Percentiles rank a stretch among this genome's conserved stretches.
phyloP scores from a whole-genome alignment of 2,888 invertebrate genomes.

The Lithosia quadra region DNA sequence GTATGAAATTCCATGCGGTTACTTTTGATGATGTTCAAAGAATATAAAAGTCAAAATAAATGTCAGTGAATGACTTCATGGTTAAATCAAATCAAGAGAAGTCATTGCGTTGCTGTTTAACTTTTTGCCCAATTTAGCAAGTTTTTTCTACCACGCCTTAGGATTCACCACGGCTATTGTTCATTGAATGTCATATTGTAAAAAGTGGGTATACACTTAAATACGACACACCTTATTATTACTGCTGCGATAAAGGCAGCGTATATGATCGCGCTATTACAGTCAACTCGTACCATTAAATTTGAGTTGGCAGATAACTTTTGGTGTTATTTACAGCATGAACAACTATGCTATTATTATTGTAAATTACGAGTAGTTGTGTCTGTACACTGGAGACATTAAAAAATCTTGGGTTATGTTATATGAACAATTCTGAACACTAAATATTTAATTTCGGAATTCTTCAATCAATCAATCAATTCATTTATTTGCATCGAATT shows the following conservation, averaged over 20 bases:
- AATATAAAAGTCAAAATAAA: background rate
- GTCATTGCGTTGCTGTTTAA: constrained; percentile 19
- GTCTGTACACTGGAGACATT: no score
- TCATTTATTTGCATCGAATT: no score
- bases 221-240: background rate
- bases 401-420: no score
- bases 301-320: background rate
- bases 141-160: constrained; percentile 37
- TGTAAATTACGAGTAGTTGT: no score
- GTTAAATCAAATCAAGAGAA: background rate
- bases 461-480: no score
- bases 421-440: no score
- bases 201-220: constrained; percentile 43
- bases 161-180: constrained; percentile 56
- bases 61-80: background rate
- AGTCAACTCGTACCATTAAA: background rate
- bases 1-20: no score
- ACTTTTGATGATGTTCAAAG: background rate
- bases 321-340: background rate
- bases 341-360: no score
- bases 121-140: constrained; percentile 13
- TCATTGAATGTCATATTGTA: constrained; percentile 40
- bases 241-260: background rate
- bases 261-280: background rate
- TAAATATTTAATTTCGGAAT: no score